Percentiles rank a stretch among this genome's conserved stretches.
Conservation (phyloP, 2,888 invertebrate genomes). For the Dendrolimus pini region DNA sequence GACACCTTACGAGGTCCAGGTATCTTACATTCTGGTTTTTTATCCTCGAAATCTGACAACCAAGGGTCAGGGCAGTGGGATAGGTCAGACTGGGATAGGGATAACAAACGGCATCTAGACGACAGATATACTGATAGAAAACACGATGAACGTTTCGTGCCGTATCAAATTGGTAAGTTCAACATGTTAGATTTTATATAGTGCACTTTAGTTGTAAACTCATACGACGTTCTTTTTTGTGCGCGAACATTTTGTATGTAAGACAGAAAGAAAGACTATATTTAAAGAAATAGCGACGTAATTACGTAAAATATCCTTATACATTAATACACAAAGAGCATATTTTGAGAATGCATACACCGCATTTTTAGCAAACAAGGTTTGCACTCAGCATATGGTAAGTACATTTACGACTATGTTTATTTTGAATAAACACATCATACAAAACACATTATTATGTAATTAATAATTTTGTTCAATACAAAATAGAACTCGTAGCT, state of each 20-base stretch:
- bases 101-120: conserved; percentile 23
- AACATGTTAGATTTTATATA: conserved; percentile 9
- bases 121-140: conserved; percentile 31
- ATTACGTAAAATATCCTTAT: no score
- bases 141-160: conserved; percentile 57
- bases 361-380: no score
- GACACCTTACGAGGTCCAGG: conserved; percentile 55
- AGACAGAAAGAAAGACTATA: neutral
- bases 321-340: no score
- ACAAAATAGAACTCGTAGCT: no score
- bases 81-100: conserved; percentile 37
- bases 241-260: neutral
- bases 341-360: no score
- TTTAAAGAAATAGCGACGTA: neutral
- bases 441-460: no score
- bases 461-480: no score
- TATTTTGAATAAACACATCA: no score
- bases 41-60: conserved; percentile 42
- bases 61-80: conserved; percentile 23
- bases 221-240: neutral
- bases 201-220: neutral
- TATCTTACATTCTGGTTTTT: conserved; percentile 57
- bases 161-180: conserved; percentile 73
- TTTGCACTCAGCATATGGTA: no score
- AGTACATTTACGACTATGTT: no score